A percentile compares a stretch with the other conserved stretches of the same genome.
These are phyloP conservation scores for Alfaro cultratus DNA, from an alignment of 2,797 vertebrate species.

Conservation along the genomic window DNA sequence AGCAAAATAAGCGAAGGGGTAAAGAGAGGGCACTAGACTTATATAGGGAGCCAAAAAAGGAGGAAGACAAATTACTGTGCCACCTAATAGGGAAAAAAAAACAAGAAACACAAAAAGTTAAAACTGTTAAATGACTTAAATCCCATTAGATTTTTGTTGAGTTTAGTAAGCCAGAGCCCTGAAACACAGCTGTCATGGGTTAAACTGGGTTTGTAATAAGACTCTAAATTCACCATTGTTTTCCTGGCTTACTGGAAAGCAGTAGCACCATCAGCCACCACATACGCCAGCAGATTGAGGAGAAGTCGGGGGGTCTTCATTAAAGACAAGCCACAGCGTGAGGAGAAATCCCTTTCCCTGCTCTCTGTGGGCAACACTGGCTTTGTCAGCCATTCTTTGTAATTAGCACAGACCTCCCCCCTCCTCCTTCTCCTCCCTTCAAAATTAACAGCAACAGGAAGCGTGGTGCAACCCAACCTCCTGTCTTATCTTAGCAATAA, in stretches of 20 bases:
- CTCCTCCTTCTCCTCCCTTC: constrained; percentile 55
- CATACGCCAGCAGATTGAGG: constrained; percentile 44
- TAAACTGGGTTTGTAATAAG: constrained; percentile 43
- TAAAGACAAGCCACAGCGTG: constrained; percentile 64
- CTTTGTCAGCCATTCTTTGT: constrained; percentile 72
- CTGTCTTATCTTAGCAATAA: constrained; percentile 64
- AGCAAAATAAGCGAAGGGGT: constrained; percentile 18
- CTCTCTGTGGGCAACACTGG: constrained; percentile 50
- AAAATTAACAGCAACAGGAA: constrained; percentile 74
- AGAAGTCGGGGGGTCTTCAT: constrained; percentile 65
- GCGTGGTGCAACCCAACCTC: constrained; percentile 67
- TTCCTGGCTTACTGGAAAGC: constrained; percentile 68
- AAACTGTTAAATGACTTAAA: background rate
- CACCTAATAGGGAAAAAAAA: background rate
- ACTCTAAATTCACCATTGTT: constrained; percentile 40
- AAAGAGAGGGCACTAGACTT: constrained; percentile 5
- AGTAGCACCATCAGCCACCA: constrained; percentile 53
- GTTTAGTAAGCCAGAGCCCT: constrained; percentile 23
- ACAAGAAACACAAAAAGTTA: background rate
- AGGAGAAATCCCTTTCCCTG: constrained; percentile 30
- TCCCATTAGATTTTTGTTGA: background rate
- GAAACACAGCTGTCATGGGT: constrained; percentile 33
- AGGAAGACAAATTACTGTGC: constrained; percentile 2
- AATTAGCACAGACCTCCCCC: constrained; percentile 73
- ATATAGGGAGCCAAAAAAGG: constrained; percentile 2